Evolutionary conservation across 1,140 invertebrate species (phyloP), one percentile per base, ranked within the genome.

Genomic region (Macrobrachium nipponense): DNA sequence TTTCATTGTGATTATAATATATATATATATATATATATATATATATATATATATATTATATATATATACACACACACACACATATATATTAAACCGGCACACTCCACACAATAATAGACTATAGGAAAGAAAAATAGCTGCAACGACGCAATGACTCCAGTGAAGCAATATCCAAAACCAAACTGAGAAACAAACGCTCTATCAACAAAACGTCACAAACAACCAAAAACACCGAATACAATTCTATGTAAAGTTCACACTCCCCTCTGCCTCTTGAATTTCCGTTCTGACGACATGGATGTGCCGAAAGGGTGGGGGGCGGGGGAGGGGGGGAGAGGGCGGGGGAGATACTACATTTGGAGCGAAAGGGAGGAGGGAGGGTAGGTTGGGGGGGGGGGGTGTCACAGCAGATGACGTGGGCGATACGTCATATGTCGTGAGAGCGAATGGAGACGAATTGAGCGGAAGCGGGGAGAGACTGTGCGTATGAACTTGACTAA

Each of bases 151-250:
- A n/a, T 2, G 2, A n/a, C 15, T 62, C 73, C 43, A 36, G 58
- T 51, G 58, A 36, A 76, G 36, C 43, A 36, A 76, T 36, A 76
- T 51, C 43, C 73, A 76, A 36, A 76, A 27, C 43, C 72, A 75
- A 36, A 76, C 73, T 44, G 36, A 76, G 36, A 76, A 36, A 76
- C 73, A 76, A 36, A 72, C 68, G 7, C 3, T 0, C 18, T 5
- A 18, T 20, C 0, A 72, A 36, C 27, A 36, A 36, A 36, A 36
- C 27, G 27, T 36, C 27, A 36, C 27, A 36, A 36, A 36, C 27
- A 36, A 36, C 27, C 27, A 36, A 36, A 36, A 36, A 36, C 27
- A 36, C 27, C 27, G 1, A 36, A 36, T 36, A 36, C 27, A 36
- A 36, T 36, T 4, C 27, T 4, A 36, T 36, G 27, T 36, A 36